These are phyloP conservation scores for Pteronura brasiliensis DNA, from an alignment of 2,113 vertebrate genomes.

Conservation along the genomic window DNA sequence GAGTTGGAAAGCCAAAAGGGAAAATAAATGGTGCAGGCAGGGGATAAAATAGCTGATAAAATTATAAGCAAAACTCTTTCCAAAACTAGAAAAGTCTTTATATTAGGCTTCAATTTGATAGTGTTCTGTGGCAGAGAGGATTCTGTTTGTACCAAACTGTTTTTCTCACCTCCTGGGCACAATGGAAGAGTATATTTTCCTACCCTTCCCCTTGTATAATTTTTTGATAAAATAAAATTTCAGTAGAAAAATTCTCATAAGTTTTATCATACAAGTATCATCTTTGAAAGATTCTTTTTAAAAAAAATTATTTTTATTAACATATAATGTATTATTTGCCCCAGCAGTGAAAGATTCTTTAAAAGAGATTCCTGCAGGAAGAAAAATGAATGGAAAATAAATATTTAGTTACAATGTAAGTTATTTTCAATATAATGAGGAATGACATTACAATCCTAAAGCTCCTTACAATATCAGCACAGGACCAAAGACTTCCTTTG, in stretches of 20 bases:
- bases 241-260: background rate
- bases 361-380: background rate
- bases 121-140: background rate
- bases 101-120: background rate
- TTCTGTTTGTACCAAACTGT: background rate
- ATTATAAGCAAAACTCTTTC: slow-evolving; percentile 6
- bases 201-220: background rate
- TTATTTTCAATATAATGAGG: too few relatives aligned
- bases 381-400: background rate
- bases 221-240: background rate
- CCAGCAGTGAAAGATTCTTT: too few relatives aligned
- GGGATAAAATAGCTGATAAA: background rate
- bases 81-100: background rate
- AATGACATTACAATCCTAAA: background rate
- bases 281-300: background rate
- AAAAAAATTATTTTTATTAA: too few relatives aligned
- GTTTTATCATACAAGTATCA: background rate
- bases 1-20: background rate
- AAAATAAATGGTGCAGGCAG: background rate
- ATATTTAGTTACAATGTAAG: too few relatives aligned
- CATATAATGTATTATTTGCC: too few relatives aligned
- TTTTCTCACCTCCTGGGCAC: background rate
- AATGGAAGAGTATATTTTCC: background rate
- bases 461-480: background rate
- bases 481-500: background rate